Conservation (phyloP, 2,888 invertebrate genomes). For the Theretra japonica region DNA sequence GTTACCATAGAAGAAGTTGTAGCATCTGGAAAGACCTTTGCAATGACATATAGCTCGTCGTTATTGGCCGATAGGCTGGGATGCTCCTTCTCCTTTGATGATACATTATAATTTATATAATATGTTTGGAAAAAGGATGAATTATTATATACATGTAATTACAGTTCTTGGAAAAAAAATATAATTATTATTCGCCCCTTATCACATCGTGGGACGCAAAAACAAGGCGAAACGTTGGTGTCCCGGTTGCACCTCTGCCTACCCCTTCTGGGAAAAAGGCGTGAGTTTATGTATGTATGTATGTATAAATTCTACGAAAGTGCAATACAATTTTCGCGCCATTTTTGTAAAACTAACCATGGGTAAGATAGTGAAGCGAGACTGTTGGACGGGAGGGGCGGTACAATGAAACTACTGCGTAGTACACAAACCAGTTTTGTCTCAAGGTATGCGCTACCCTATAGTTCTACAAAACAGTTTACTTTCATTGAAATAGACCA, state of each 20-base stretch:
- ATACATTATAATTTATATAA: not conserved
- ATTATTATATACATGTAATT: not conserved
- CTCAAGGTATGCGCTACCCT: constrained; percentile 73
- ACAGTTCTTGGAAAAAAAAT: not conserved
- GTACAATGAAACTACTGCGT: constrained; percentile 77
- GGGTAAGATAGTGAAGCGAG: constrained; percentile 20
- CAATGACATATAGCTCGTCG: too few relatives aligned
- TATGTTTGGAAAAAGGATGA: not conserved
- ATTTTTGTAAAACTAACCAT: constrained; percentile 1
- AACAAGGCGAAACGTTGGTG: too few relatives aligned
- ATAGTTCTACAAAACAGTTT: constrained; percentile 50
- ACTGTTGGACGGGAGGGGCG: constrained; percentile 45
- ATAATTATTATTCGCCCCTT: too few relatives aligned
- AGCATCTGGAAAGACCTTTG: too few relatives aligned
- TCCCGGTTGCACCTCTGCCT: too few relatives aligned
- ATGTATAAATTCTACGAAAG: not conserved
- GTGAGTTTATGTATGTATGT: too few relatives aligned
- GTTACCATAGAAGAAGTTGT: too few relatives aligned
- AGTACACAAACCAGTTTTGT: constrained; percentile 79
- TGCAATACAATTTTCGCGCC: not conserved
- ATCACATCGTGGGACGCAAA: too few relatives aligned
- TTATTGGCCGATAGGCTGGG: too few relatives aligned
- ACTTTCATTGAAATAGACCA: constrained; percentile 44
- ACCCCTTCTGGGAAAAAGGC: too few relatives aligned
- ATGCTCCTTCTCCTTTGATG: too few relatives aligned